Base-by-base conservation (phyloP, 2,888 invertebrate species). In the Cerceris ruficornis region DNA sequence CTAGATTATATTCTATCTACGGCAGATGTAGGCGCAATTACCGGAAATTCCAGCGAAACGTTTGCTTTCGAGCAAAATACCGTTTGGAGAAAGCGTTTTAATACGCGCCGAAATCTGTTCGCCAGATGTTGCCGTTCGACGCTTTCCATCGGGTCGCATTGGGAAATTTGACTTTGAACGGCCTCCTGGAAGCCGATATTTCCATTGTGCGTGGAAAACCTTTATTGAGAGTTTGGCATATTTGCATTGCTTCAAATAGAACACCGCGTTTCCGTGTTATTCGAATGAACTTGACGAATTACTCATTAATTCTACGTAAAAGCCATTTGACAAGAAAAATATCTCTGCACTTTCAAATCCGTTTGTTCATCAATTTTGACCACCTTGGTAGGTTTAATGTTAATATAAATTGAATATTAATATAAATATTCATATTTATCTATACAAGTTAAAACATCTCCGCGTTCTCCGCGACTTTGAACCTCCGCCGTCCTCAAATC, bases 51-150 rank as follows among this genome's bases (percentile, higher is more conserved):
- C 76, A 61, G 69, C 55, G 75, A 75, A 67, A 79, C 67, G 43
- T 61, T 54, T 41, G 68, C 69, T 69, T 71, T 67, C 77, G 58
- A 62, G 77, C 75, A 74, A 73, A 75, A 72, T 75, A 73, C 71
- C 75, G 70, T 77, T 75, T 81, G 73, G 57, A 79, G 70, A 75
- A 73, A 59, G 70, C 69, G 15, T 57, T 28, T 67, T 61, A 71
- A 64, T 69, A 61, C 52, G 57, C 46, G 69, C 17, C 41, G 15
- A 77, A 76, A 87, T 88, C 89, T 89, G 89, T 78, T 75, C 77
- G 73, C 89, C 89, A 90, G 90, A 90, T 90, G 90, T 90, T 78
- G 15, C 15, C 59, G 52, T 46, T 28, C 28, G 54, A 67, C 72
- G 74, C 69, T 80, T 80, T 80, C 81, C 62, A 61, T 59, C 50